These are phyloP conservation scores for Tragelaphus scriptus DNA, from an alignment of 2,113 vertebrate genomes.

Conservation along the genomic window DNA sequence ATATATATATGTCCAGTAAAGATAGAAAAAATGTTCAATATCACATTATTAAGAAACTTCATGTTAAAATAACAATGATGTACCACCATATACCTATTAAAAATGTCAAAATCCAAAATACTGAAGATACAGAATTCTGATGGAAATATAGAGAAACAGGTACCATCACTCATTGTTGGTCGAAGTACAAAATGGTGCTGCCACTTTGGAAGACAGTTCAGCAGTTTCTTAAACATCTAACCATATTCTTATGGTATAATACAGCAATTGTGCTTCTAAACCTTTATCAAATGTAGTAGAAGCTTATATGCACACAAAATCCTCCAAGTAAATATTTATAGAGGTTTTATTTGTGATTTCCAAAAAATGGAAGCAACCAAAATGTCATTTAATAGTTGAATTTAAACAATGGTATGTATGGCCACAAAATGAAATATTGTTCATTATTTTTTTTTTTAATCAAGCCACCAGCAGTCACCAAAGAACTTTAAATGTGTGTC, in stretches of 20 bases:
- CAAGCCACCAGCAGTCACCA: background rate
- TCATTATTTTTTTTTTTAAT: background rate
- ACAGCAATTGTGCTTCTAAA: background rate
- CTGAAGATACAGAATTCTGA: background rate
- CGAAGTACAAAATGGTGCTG: background rate
- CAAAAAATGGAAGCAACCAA: background rate
- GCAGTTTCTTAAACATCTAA: background rate
- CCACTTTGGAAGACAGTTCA: background rate
- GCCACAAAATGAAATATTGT: background rate
- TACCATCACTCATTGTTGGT: background rate
- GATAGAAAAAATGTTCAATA: background rate
- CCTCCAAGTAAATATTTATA: background rate
- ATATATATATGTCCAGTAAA: background rate
- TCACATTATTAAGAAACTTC: background rate
- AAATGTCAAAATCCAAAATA: background rate
- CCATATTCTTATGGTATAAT: background rate
- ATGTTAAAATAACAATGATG: background rate
- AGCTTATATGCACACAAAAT: background rate
- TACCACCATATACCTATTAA: background rate
- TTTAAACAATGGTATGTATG: background rate
- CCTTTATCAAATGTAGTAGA: background rate
- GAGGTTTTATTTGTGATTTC: background rate
- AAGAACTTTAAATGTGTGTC: background rate
- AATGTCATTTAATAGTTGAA: background rate
- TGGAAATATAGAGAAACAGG: background rate